Evolutionary conservation across 2,113 vertebrate species (phyloP).

Genomic region (Ovis canadensis): DNA sequence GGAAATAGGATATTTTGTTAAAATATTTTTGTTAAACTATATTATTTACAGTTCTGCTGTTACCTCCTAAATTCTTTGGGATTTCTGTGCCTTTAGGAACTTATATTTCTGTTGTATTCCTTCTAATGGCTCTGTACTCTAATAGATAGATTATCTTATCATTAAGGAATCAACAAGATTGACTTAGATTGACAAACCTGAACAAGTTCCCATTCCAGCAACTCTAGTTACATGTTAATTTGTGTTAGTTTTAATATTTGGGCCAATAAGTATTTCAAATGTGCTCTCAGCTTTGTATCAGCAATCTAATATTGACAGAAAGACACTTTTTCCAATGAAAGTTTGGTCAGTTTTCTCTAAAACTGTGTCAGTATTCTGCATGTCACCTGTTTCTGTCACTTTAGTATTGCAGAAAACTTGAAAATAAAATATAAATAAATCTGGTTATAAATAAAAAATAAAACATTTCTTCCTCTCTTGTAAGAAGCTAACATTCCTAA

Average conservation of each 20-base stretch:
- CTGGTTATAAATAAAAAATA: neutral
- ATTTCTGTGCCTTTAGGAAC: neutral
- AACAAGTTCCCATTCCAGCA: neutral
- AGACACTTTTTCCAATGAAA: neutral
- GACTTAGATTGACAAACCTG: neutral
- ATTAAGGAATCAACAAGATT: neutral
- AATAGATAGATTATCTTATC: neutral
- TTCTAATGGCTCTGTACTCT: neutral
- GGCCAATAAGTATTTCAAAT: neutral
- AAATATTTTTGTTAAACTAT: neutral
- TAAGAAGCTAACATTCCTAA: neutral
- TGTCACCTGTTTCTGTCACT: neutral
- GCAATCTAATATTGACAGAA: neutral
- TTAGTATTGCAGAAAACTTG: neutral
- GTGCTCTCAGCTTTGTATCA: neutral
- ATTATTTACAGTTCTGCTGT: neutral
- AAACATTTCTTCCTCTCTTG: neutral
- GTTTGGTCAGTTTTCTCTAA: neutral
- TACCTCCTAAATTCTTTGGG: neutral
- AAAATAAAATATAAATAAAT: neutral
- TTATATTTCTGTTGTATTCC: neutral
- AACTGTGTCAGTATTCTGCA: neutral
- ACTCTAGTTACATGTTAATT: neutral
- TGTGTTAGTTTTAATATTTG: neutral
- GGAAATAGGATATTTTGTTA: neutral